A percentile compares a stretch with the other conserved stretches of the same genome.
Conservation (phyloP, 2,797 vertebrate genomes). For the Acanthiza pusilla region DNA sequence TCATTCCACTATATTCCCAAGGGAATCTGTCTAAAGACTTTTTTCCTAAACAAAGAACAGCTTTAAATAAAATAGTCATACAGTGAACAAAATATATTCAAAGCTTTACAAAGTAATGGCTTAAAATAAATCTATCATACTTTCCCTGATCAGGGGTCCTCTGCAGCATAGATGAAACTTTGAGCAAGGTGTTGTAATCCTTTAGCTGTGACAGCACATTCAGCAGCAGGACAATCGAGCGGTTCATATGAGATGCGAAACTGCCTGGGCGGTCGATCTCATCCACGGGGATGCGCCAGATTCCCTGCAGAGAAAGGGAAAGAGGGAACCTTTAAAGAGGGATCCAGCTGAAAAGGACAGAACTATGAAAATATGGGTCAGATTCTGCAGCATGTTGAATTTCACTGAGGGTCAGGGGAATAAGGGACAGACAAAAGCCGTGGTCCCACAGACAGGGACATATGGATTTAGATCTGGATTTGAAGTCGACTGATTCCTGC, state of each 20-base stretch:
- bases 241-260: constrained; percentile 99
- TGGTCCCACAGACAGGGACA: not conserved
- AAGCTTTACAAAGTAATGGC: not conserved
- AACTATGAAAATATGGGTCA: not conserved
- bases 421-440: not conserved
- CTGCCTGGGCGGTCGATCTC: constrained; percentile 98
- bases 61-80: not conserved
- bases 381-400: accelerated
- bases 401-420: not conserved
- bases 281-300: constrained; percentile 99
- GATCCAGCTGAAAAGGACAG: not conserved
- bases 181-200: constrained; percentile 92
- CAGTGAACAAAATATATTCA: not conserved
- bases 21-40: not conserved
- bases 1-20: not conserved
- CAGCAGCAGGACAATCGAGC: constrained; percentile 93
- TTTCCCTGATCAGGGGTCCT: constrained; percentile 99
- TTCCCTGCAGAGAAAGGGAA: constrained; percentile 80
- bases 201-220: constrained; percentile 91
- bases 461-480: not conserved
- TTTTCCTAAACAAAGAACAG: not conserved
- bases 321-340: not conserved
- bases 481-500: not conserved
- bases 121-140: constrained; percentile 73
- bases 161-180: constrained; percentile 97